These are phyloP conservation scores for Proteles cristata DNA, from an alignment of 2,113 vertebrate genomes.

Conservation along the genomic window DNA sequence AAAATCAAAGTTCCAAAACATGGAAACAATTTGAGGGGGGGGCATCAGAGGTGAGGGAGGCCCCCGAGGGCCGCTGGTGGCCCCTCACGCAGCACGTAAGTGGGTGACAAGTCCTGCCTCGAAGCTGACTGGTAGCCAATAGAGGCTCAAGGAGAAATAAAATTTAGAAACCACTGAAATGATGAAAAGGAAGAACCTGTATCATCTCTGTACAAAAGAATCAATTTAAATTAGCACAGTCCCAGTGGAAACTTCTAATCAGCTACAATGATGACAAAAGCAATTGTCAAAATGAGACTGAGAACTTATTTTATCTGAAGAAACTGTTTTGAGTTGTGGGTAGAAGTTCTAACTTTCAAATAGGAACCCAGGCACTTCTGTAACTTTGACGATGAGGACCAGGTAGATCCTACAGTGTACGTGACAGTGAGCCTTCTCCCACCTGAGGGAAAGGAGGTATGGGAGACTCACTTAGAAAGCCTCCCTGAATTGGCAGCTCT, in stretches of 20 bases:
- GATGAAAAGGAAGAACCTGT: not conserved
- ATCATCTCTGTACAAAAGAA: not conserved
- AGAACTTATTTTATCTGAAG: not conserved
- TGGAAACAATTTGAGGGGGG: not conserved
- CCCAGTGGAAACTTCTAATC: not conserved
- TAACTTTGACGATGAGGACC: not conserved
- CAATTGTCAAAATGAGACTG: constrained; percentile 29
- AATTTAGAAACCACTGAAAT: not conserved
- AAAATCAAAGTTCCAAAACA: not conserved
- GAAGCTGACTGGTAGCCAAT: not conserved
- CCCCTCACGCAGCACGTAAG: fast-evolving
- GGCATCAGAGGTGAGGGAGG: too few species aligned
- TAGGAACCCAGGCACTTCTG: not conserved
- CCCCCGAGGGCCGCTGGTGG: too few species aligned
- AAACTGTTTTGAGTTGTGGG: not conserved
- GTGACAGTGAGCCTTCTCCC: not conserved
- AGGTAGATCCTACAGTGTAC: not conserved
- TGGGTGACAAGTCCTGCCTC: not conserved
- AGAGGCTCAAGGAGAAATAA: not conserved
- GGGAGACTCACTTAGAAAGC: constrained; percentile 21
- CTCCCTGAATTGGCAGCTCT: constrained; percentile 43
- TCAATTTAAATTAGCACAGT: constrained; percentile 6
- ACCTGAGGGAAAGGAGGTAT: not conserved
- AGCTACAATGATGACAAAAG: not conserved
- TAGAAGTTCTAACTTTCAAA: not conserved